Evolutionary conservation across 2,888 invertebrate species (phyloP), one percentile per base, ranked within the genome.

Genomic region (Atherix ibis): DNA sequence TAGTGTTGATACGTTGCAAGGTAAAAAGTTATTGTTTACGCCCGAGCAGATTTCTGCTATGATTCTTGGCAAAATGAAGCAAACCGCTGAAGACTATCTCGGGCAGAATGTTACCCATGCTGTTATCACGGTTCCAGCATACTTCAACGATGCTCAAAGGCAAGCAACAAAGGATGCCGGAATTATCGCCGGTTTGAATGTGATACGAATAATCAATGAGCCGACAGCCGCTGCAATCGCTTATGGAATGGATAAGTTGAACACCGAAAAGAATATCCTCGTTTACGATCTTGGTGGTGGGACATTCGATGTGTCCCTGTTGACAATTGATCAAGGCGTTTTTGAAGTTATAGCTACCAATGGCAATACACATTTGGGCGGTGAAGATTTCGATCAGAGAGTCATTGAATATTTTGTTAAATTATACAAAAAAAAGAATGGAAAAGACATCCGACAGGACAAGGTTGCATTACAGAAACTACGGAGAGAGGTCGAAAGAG

Each of bases 361-460:
- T 27, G 95, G 95, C 51, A 92, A 95, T 58, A 95, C 94, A 48
- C 94, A 95, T 63, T 76, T 95, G 66, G 94, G 97, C 52, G 97
- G 97, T 60, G 97, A 98, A 67, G 97, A 98, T 68, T 98, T 95
- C 62, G 94, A 95, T 65, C 92, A 95, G 63, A 73, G 91, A 46
- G 91, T 95, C 4, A 92, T 95, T 91, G 94, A 97, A 52, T 91
- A 98, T 66, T 97, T 98, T 69, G 89, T 94, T 62, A 95, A 97
- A 62, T 63, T 95, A 56, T 91, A 91, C 76, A 94, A 95, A 71
- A 94, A 92, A 71, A 94, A 95, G 78, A 89, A 87, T 73, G 89
- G 91, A 62, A 92, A 92, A 65, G 92, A 95, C 57, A 85, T 94
- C 61, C 76, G 92, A 46, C 88, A 84, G 58, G 91, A 92, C 61